Evolutionary conservation across 53 echinoderm and acorn worm genomes (phyloP).

Genomic region (Luidia sarsii): DNA sequence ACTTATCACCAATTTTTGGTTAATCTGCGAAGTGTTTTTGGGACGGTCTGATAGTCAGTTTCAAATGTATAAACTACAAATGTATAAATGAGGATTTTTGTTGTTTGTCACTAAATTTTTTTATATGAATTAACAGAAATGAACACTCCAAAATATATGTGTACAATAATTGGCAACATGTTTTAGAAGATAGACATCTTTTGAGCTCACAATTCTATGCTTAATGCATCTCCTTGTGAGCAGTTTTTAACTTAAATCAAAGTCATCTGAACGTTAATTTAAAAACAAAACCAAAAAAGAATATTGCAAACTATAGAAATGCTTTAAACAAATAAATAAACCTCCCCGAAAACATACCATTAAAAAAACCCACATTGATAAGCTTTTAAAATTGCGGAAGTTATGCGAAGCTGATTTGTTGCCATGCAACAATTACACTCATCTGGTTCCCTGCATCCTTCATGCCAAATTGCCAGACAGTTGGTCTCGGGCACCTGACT

Average conservation of each 20-base stretch:
- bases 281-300: constrained; percentile 10
- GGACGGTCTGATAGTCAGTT: no score
- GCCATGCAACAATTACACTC: background rate
- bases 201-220: background rate
- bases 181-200: background rate
- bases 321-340: constrained; percentile 29
- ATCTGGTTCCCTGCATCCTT: background rate
- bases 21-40: no score
- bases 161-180: background rate
- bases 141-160: no score
- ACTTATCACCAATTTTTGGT: no score
- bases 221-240: background rate
- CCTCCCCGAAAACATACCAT: constrained; percentile 10
- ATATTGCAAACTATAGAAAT: constrained; percentile 36
- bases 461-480: background rate
- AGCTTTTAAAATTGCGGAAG: background rate
- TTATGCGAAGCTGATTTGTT: background rate
- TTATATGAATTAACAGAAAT: no score
- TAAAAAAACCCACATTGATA: background rate
- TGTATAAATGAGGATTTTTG: no score
- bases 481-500: no score
- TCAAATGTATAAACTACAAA: no score
- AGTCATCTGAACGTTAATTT: background rate
- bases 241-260: background rate
- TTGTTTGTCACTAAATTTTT: background rate